phyloP scores from a whole-genome alignment of 2,888 invertebrate species.

The Agrotis segetum region DNA sequence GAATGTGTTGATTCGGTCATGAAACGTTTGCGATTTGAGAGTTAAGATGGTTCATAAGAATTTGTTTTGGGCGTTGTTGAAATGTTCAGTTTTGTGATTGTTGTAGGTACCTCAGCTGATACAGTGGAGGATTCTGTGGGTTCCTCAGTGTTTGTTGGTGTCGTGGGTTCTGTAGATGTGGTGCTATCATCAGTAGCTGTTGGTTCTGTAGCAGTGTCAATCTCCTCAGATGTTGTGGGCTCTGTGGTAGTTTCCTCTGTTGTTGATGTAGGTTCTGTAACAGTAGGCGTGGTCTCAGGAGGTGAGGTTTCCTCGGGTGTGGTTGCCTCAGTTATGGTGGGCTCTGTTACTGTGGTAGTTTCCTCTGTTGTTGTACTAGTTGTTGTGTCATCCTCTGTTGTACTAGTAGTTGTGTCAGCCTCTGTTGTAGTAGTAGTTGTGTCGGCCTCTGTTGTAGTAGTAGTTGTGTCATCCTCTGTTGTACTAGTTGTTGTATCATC shows the following conservation, averaged over 20 bases:
- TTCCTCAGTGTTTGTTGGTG: neutral
- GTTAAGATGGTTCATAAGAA: neutral
- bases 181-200: constrained; percentile 2
- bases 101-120: neutral
- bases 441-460: constrained; percentile 5
- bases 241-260: neutral
- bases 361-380: neutral
- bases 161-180: neutral
- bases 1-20: too few relatives aligned
- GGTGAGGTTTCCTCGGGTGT: neutral
- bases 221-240: neutral
- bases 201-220: neutral
- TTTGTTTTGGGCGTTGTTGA: neutral
- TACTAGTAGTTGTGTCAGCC: neutral
- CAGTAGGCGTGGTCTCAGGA: too few relatives aligned
- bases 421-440: too few relatives aligned
- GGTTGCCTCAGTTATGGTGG: neutral
- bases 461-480: neutral
- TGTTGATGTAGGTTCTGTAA: too few relatives aligned
- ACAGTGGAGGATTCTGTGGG: neutral
- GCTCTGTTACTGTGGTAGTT: neutral
- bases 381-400: neutral
- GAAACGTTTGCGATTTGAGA: too few relatives aligned
- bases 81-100: neutral
- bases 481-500: constrained; percentile 12